phyloP scores from a whole-genome alignment of 1,140 invertebrate species.

The Achroia grisella region DNA sequence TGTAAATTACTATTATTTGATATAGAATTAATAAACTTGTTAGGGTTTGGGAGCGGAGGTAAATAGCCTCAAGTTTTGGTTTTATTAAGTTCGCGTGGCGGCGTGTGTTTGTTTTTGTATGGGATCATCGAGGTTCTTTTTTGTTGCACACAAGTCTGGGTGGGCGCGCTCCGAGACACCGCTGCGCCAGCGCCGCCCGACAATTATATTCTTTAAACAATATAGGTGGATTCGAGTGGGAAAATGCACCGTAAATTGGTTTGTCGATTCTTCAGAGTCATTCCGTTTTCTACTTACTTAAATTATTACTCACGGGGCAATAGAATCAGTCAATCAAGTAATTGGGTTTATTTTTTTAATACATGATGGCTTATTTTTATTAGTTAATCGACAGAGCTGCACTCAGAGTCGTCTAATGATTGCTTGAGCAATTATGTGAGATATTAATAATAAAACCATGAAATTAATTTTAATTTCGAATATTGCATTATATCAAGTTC shows the following conservation, averaged over 20 bases:
- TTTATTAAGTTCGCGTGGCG: constrained; percentile 65
- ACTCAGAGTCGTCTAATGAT: no score
- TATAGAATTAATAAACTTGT: constrained; percentile 71
- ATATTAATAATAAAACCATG: no score
- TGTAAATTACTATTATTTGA: constrained; percentile 69
- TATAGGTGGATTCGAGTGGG: constrained; percentile 33
- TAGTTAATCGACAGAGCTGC: no score
- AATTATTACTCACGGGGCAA: neutral
- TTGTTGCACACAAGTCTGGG: constrained; percentile 48
- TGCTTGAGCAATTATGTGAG: no score
- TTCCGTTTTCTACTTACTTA: constrained; percentile 24
- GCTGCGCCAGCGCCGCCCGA: constrained; percentile 46
- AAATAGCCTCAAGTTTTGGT: constrained; percentile 59
- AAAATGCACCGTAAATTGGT: constrained; percentile 55
- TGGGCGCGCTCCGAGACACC: constrained; percentile 58
- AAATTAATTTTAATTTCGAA: no score
- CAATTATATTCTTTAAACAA: constrained; percentile 49
- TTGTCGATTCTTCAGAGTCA: constrained; percentile 40
- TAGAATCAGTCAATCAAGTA: neutral
- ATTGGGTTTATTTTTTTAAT: no score
- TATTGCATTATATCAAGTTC: no score
- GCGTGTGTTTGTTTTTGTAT: constrained; percentile 64
- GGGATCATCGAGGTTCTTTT: constrained; percentile 55
- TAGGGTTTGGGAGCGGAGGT: constrained; percentile 63
- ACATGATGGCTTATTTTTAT: no score